Base-by-base conservation (phyloP, 2,888 invertebrate species). In the Leucoptera coffeella region DNA sequence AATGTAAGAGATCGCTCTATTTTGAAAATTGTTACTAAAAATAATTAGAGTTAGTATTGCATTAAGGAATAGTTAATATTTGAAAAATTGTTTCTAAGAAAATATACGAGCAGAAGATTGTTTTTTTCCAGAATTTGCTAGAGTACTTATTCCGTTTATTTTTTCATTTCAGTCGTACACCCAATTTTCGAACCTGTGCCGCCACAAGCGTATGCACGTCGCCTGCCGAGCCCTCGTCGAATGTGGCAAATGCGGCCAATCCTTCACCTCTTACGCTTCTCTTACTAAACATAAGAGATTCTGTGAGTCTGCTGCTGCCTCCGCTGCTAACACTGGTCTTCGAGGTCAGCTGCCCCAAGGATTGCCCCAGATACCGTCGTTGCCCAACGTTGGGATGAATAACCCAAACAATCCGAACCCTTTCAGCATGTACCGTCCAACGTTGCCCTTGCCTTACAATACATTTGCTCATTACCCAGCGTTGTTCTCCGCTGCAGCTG, bases 191-290 rank as follows among this genome's bases (percentile, higher is more conserved):
- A 99, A 99, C 59, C 76, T 99, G 47, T 99, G 99, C 53, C 86
- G 99, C n/a, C 99, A 99, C 73, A 95, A 93, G 52, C 90, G 97
- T 30, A 96, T 97, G 93, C 99, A 99, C 75, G 84, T 87, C 28
- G 88, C 91, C 50, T 97, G 96, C 57, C 85, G 93, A 43, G 86
- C 86, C 61, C 85, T 88, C 50, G 89, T 91, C 47, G 93, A 92
- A 72, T 97, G 96, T 65, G 81, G 77, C 44, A 93, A 94, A 77
- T 97, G 96, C 51, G 85, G 86, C 14, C 91, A 94, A 50, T 84
- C 87, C 15, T 97, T 96, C 64, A 85, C 85, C 30, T 93, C 94
- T 1, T 84, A 85, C 31, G 90, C 93, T 3, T 89, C 93, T 14
- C 74, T 97, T 26, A 83, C 91, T 36, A 97, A 97, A 49, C 97